phyloP scores from a whole-genome alignment of 2,888 invertebrate species.

The Pollenia labialis region DNA sequence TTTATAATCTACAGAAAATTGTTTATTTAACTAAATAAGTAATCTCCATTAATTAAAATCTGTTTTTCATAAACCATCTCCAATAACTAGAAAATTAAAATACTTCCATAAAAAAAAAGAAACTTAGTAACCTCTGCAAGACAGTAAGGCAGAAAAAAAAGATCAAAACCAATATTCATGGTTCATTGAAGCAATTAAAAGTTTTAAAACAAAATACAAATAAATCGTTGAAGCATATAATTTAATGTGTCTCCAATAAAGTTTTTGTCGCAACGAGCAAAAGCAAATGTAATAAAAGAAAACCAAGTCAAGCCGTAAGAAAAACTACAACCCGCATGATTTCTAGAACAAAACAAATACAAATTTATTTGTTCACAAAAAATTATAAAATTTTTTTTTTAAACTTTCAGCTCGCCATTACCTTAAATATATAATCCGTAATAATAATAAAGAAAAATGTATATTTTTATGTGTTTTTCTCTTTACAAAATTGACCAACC shows the following conservation, averaged over 20 bases:
- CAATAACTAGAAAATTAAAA: constrained; percentile 4
- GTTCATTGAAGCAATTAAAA: constrained; percentile 74
- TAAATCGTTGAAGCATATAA: constrained; percentile 57
- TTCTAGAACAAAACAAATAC: constrained; percentile 34
- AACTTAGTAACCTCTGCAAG: constrained; percentile 44
- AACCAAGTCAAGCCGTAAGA: neutral
- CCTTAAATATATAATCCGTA: constrained; percentile 14
- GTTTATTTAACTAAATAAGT: neutral
- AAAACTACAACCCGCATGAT: constrained; percentile 53
- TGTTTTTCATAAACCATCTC: neutral
- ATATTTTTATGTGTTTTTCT: constrained; percentile 20
- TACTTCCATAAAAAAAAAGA: neutral
- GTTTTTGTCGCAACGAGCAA: constrained; percentile 58
- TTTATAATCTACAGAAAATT: no score
- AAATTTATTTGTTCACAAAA: neutral
- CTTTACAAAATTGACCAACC: constrained; percentile 45
- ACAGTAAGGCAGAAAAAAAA: neutral
- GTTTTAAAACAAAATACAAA: constrained; percentile 54
- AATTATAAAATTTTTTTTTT: neutral
- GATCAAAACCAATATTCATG: constrained; percentile 70
- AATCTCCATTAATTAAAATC: neutral
- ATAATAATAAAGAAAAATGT: neutral
- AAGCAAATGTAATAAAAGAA: constrained; percentile 4
- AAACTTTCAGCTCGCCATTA: constrained; percentile 43
- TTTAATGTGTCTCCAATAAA: constrained; percentile 60